A percentile compares a stretch with the other conserved stretches of the same genome.
Evolutionary conservation across 2,797 vertebrate species (phyloP).

Genomic region (Artibeus jamaicensis): DNA sequence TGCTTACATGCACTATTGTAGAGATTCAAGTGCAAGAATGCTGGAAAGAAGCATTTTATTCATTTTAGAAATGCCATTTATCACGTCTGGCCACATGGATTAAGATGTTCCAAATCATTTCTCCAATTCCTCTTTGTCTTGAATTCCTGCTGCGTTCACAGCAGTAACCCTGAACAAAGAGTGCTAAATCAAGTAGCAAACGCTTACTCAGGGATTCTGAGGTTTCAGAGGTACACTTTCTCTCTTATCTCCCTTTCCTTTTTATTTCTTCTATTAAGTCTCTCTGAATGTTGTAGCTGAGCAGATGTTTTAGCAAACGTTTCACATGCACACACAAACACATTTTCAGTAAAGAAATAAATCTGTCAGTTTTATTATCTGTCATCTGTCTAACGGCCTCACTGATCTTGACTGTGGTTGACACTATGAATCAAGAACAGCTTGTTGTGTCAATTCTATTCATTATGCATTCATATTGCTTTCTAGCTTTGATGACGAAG

Average conservation of each 20-base stretch:
- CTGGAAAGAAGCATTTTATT: not conserved
- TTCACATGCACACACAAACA: not conserved
- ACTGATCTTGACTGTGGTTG: not conserved
- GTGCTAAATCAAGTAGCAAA: constrained; percentile 39
- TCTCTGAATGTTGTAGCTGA: not conserved
- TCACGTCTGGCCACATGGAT: not conserved
- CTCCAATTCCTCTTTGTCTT: constrained; percentile 25
- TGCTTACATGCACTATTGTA: not conserved
- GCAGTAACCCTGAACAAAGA: not conserved
- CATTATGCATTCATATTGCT: not conserved
- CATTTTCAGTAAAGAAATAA: constrained; percentile 46
- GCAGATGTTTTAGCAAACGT: constrained; percentile 65
- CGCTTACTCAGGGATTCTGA: not conserved
- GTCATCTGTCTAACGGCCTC: not conserved
- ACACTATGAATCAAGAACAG: not conserved
- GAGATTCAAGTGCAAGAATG: not conserved
- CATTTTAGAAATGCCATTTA: constrained; percentile 43
- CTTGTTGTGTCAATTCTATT: not conserved
- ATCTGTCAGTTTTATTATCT: constrained; percentile 61
- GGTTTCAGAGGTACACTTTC: not conserved
- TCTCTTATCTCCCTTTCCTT: not conserved
- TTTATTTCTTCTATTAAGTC: not conserved
- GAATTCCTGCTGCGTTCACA: constrained; percentile 34
- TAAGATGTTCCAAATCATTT: constrained; percentile 42
- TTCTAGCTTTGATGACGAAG: not conserved